A percentile compares a stretch with the other conserved stretches of the same genome.
Evolutionary conservation across 2,888 invertebrate genomes (phyloP).

Genomic region (Pandemis corylana): DNA sequence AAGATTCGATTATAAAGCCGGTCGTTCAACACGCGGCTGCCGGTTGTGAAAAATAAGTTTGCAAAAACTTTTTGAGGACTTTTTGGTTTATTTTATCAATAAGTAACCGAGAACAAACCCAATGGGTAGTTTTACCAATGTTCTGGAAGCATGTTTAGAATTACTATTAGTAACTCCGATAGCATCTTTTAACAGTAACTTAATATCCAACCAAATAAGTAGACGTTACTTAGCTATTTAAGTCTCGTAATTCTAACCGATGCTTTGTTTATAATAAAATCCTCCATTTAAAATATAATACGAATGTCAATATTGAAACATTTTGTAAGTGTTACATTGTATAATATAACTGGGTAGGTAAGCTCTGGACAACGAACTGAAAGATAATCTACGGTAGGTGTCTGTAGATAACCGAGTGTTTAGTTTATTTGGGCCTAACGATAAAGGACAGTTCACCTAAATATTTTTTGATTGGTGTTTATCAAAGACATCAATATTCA

Average conservation of each 20-base stretch:
- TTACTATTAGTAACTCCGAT: background rate
- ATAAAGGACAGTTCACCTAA: conserved; percentile 28
- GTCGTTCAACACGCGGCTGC: conserved; percentile 10
- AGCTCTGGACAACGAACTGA: conserved; percentile 26
- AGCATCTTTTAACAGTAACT: background rate
- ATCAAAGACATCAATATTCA: background rate
- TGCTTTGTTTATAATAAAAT: background rate
- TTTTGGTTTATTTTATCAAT: conserved; percentile 17
- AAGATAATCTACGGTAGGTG: conserved; percentile 39
- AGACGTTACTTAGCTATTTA: conserved; percentile 5
- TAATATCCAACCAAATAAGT: conserved; percentile 2
- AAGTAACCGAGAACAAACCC: conserved; percentile 1
- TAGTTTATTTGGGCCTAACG: conserved; percentile 27
- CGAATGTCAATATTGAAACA: background rate
- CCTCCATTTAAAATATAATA: background rate
- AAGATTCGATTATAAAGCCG: conserved; percentile 15
- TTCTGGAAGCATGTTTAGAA: background rate
- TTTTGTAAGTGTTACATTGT: background rate
- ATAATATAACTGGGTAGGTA: conserved; percentile 15
- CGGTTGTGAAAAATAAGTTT: conserved; percentile 39
- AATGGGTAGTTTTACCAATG: background rate
- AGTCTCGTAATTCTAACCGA: conserved; percentile 8
- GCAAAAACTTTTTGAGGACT: conserved; percentile 36
- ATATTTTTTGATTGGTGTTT: conserved; percentile 12
- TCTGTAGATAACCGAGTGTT: conserved; percentile 35